Conservation (phyloP, 2,888 invertebrate species). For the Plebejus anna region DNA sequence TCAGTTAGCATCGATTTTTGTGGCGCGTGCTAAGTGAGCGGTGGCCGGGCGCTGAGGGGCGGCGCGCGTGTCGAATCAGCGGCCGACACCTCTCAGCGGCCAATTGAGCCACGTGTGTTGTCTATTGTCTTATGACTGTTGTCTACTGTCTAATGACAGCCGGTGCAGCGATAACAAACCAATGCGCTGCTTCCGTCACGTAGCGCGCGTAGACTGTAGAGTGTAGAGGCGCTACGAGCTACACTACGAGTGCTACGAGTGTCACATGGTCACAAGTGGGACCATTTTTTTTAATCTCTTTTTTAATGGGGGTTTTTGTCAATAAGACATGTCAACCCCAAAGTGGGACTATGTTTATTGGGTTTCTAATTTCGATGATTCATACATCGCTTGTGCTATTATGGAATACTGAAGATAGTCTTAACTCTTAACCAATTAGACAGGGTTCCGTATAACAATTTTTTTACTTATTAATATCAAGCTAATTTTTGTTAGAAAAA, state of each 20-base stretch:
- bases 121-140: slow-evolving; percentile 15
- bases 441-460: too few species aligned
- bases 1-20: slow-evolving; percentile 30
- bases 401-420: too few species aligned
- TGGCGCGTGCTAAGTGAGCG: slow-evolving; percentile 34
- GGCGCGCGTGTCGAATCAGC: slow-evolving; percentile 40
- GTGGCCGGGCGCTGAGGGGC: slow-evolving; percentile 25
- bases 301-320: too few species aligned
- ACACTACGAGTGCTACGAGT: background rate
- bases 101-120: slow-evolving; percentile 35
- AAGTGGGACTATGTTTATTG: too few species aligned
- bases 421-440: too few species aligned
- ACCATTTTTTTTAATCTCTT: too few species aligned
- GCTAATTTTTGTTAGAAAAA: too few species aligned
- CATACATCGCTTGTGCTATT: too few species aligned
- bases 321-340: too few species aligned
- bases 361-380: too few species aligned
- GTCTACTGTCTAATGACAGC: slow-evolving; percentile 6
- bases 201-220: background rate
- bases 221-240: background rate
- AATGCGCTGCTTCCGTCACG: background rate
- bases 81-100: slow-evolving; percentile 32
- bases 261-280: background rate
- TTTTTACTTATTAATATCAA: too few species aligned
- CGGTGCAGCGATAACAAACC: slow-evolving; percentile 7